phyloP scores from a whole-genome alignment of 2,888 invertebrate species.

The Agrotis ipsilon region DNA sequence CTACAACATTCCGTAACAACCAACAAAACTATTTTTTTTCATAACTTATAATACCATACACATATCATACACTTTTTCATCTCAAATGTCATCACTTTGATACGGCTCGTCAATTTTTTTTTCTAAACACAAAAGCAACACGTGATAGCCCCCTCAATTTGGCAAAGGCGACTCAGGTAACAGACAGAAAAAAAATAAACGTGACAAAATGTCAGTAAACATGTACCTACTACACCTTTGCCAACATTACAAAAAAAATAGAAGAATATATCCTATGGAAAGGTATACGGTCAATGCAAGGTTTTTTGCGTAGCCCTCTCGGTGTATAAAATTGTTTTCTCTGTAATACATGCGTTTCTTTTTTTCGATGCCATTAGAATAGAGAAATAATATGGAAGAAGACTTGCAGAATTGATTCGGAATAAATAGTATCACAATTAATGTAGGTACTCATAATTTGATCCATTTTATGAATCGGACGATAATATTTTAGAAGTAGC shows the following conservation, averaged over 20 bases:
- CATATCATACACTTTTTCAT: constrained; percentile 75
- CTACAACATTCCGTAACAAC: not conserved
- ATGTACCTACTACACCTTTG: constrained; percentile 86
- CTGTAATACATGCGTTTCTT: constrained; percentile 1
- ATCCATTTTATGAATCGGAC: too few relatives aligned
- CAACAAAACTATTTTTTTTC: not conserved
- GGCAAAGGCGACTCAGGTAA: constrained; percentile 86
- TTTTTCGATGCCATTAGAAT: too few relatives aligned
- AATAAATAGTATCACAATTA: too few relatives aligned
- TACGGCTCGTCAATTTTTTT: constrained; percentile 80
- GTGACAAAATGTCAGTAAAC: constrained; percentile 91
- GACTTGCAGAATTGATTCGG: too few relatives aligned
- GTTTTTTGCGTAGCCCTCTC: constrained; percentile 47
- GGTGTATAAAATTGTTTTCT: constrained; percentile 38
- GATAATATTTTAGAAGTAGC: not conserved
- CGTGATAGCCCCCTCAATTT: constrained; percentile 84
- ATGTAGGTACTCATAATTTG: too few relatives aligned
- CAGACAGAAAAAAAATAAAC: constrained; percentile 81
- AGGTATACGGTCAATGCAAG: constrained; percentile 50
- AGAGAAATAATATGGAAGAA: too few relatives aligned
- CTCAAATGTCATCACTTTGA: constrained; percentile 85
- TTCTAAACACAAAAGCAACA: constrained; percentile 76
- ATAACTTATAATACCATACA: constrained; percentile 36
- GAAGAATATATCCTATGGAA: constrained; percentile 41
- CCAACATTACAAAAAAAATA: constrained; percentile 71